Evolutionary conservation across 2,888 invertebrate genomes (phyloP).

Genomic region (Heliconius cydno): DNA sequence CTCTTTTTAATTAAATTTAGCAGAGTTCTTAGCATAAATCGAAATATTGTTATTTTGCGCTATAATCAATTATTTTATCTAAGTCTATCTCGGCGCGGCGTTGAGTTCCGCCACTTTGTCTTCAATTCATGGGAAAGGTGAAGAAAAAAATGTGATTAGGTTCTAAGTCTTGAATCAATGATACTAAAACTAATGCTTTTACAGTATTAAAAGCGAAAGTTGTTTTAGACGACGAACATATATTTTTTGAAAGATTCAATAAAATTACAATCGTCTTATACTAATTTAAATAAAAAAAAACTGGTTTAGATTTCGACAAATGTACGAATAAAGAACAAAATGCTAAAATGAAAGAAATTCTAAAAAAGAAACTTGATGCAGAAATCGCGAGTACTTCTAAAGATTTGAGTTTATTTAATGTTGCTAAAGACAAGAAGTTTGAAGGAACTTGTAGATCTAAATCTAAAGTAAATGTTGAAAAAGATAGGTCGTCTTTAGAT

Average conservation of each 20-base stretch:
- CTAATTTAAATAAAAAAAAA: not conserved
- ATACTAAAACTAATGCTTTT: not conserved
- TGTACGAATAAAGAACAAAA: not conserved
- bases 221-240: not conserved
- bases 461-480: not conserved
- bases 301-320: not conserved
- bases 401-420: not conserved
- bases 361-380: not conserved
- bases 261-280: not conserved
- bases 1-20: not conserved
- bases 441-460: not conserved
- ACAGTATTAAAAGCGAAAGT: no score
- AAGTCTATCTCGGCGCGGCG: not conserved
- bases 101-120: not conserved
- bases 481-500: not conserved
- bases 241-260: not conserved
- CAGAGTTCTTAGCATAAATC: not conserved
- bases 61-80: not conserved
- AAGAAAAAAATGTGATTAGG: no score
- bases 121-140: no score
- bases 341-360: not conserved
- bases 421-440: not conserved
- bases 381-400: not conserved
- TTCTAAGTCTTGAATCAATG: no score
- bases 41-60: not conserved